phyloP scores from a whole-genome alignment of 1,140 invertebrate genomes.

The Achroia grisella region DNA sequence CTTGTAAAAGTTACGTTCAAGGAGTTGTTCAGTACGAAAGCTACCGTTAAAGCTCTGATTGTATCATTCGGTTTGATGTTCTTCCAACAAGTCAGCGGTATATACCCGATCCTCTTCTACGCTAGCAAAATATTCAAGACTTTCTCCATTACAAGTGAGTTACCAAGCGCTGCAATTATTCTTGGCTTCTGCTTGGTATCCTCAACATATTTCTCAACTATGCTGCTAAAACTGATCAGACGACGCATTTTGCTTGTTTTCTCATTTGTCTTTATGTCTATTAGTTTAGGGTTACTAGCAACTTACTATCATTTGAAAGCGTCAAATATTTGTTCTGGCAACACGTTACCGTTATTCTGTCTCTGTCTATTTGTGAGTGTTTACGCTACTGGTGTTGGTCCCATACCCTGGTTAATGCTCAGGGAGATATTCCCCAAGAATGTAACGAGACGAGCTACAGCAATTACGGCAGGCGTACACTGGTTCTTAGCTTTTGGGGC shows the following conservation, averaged over 20 bases:
- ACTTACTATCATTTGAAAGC: constrained; percentile 77
- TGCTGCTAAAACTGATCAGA: constrained; percentile 83
- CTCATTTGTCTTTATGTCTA: constrained; percentile 77
- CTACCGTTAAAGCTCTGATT: constrained; percentile 70
- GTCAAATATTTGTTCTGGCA: constrained; percentile 27
- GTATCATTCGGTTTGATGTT: constrained; percentile 81
- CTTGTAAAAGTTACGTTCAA: constrained; percentile 56
- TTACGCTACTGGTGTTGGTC: constrained; percentile 72
- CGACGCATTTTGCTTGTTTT: constrained; percentile 80
- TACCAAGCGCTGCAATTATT: constrained; percentile 75
- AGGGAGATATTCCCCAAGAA: constrained; percentile 78
- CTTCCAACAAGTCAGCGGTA: constrained; percentile 87
- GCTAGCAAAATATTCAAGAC: constrained; percentile 79
- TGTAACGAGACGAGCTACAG: constrained; percentile 78
- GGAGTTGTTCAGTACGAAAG: constrained; percentile 57
- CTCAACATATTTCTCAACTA: constrained; percentile 79
- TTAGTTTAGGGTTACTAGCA: constrained; percentile 75
- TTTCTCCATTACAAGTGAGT: constrained; percentile 67
- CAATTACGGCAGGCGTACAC: constrained; percentile 78
- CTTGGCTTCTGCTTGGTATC: constrained; percentile 82
- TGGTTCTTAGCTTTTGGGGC: constrained; percentile 82
- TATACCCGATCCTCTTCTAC: constrained; percentile 88
- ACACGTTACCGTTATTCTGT: constrained; percentile 55
- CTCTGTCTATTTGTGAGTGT: constrained; percentile 59
- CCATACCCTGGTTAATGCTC: constrained; percentile 81